These are phyloP conservation scores for Hyperoplus immaculatus DNA, from an alignment of 2,797 vertebrate species.

Conservation along the genomic window DNA sequence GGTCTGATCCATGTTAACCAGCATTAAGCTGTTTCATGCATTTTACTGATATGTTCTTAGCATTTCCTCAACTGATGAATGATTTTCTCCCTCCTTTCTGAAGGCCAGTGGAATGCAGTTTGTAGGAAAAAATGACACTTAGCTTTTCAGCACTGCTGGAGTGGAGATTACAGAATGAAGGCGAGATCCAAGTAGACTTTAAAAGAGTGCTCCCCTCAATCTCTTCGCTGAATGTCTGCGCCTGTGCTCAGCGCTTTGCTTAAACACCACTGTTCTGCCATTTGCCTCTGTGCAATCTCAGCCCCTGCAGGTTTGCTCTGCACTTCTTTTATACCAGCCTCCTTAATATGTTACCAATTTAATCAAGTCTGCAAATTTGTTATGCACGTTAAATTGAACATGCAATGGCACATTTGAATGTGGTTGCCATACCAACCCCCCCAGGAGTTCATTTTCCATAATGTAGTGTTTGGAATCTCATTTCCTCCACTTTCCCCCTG, in stretches of 20 bases:
- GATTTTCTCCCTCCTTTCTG: slow-evolving; percentile 38
- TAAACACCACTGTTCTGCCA: slow-evolving; percentile 58
- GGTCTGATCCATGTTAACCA: slow-evolving; percentile 16
- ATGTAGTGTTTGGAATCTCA: slow-evolving; percentile 93
- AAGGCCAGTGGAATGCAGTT: slow-evolving; percentile 57
- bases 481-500: slow-evolving; percentile 91
- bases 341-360: slow-evolving; percentile 82
- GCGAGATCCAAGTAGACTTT: slow-evolving; percentile 54
- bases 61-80: slow-evolving; percentile 56
- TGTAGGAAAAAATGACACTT: slow-evolving; percentile 55
- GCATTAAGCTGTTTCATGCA: slow-evolving; percentile 19
- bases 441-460: slow-evolving; percentile 98
- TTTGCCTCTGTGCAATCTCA: slow-evolving; percentile 52
- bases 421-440: slow-evolving; percentile 97
- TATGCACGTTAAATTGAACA: slow-evolving; percentile 84
- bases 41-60: slow-evolving; percentile 36
- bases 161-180: slow-evolving; percentile 58
- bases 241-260: slow-evolving; percentile 37
- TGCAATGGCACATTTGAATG: slow-evolving; percentile 90
- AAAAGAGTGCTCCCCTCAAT: slow-evolving; percentile 55
- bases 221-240: slow-evolving; percentile 56
- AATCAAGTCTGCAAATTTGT: slow-evolving; percentile 85
- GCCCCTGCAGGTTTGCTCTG: slow-evolving; percentile 60
- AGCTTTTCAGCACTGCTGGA: slow-evolving; percentile 50
- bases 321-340: slow-evolving; percentile 49